Evolutionary conservation across 2,113 vertebrate species (phyloP), one percentile per base, ranked within the genome.

Genomic region (Eublepharis macularius): DNA sequence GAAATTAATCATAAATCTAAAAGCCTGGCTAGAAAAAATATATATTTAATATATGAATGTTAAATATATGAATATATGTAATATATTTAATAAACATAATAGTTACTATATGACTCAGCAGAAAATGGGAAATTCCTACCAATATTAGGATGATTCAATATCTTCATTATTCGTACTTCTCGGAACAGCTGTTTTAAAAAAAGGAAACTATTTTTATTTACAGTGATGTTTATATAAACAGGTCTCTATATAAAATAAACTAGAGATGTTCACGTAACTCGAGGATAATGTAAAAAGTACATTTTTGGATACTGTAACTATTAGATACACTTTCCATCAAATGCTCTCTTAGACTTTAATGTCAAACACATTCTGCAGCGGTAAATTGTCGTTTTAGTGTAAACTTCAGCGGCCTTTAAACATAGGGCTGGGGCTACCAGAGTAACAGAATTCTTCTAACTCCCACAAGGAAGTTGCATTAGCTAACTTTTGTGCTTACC

Each of bases 101-200:
- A n/a, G n/a, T n/a, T n/a, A n/a, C n/a, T n/a, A n/a, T 70, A 76
- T 45, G 76, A 66, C 39, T 57, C 26, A 80, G 49, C 65, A 86
- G 78, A 92, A 91, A 85, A 66, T 73, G 87, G 73, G 16, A 74
- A 86, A 87, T 70, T 87, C 97, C 93, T 96, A 99, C 98, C 98
- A 96, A 99, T 99, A 95, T 98, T 99, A 89, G 98, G 98, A 95
- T 99, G 98, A 96, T 98, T 99, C 94, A 99, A 84, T 92, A 99
- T 96, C 97, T 99, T 99, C 98, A 99, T 99, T 97, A 99, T 99
- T 96, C 98, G 96, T 94, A 99, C 98, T 97, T 99, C 98, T 94
- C 98, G 98, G 95, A 99, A 99, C 89, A 99, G 96, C 98, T 99
- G 97, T 95, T 81, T 60, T 6, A 95, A 96, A 93, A 94, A 90